phyloP scores from a whole-genome alignment of 2,113 vertebrate genomes.

The Dolichotis patagonum region DNA sequence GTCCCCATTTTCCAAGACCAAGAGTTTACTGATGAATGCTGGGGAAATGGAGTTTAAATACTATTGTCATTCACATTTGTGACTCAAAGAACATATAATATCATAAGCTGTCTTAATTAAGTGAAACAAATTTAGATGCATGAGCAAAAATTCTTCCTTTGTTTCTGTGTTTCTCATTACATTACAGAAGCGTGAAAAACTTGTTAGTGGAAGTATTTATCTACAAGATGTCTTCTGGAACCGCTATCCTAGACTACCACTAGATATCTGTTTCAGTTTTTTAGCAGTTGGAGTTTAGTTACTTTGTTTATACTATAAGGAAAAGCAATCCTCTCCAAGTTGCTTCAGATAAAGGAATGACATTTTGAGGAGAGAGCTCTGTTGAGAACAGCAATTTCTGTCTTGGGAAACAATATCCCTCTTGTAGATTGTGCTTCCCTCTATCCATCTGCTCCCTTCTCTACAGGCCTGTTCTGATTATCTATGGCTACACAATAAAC shows the following conservation, averaged over 20 bases:
- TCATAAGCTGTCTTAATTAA: neutral
- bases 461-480: neutral
- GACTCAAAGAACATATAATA: neutral
- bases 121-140: neutral
- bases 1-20: neutral
- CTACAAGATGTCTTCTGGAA: neutral
- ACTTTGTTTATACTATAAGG: neutral
- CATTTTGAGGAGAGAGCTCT: neutral
- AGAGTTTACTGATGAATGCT: neutral
- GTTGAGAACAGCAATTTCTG: neutral
- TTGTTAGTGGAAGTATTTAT: neutral
- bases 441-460: neutral
- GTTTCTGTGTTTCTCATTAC: constrained; percentile 5
- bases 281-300: constrained; percentile 34
- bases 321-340: neutral
- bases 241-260: neutral
- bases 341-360: neutral
- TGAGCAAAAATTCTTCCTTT: neutral
- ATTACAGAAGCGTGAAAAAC: neutral
- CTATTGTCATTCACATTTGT: neutral
- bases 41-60: neutral
- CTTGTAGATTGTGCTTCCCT: neutral
- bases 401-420: neutral
- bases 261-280: neutral
- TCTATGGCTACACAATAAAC: neutral